A percentile compares a stretch with the other conserved stretches of the same genome.
phyloP scores from a whole-genome alignment of 1,140 invertebrate species.

The Eueides isabella region DNA sequence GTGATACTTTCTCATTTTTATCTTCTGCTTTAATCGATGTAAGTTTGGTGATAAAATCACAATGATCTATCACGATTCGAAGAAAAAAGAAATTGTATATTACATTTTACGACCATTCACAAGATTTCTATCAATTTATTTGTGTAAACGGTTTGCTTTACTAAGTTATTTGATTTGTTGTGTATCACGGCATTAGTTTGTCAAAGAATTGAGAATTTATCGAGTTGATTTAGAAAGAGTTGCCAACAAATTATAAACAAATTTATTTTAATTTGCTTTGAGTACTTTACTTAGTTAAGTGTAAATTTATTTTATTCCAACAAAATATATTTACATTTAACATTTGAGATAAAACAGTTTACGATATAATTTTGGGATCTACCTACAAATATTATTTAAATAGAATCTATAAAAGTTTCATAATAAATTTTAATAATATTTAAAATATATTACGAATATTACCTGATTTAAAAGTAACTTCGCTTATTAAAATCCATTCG shows the following conservation, averaged over 20 bases:
- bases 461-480: constrained; percentile 92
- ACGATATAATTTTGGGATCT: not conserved
- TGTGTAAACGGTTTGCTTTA: not conserved
- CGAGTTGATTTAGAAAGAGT: not conserved
- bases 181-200: not conserved
- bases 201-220: not conserved
- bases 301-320: not conserved
- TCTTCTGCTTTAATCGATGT: not conserved
- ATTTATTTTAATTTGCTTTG: not conserved
- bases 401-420: no score
- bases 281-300: no score
- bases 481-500: constrained; percentile 95
- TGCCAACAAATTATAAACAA: constrained; percentile 3
- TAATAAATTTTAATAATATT: no score
- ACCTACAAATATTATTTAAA: not conserved
- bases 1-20: not conserved
- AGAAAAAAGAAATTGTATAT: not conserved
- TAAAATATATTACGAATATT: constrained; percentile 79
- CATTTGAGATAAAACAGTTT: not conserved
- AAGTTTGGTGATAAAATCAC: not conserved
- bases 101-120: not conserved
- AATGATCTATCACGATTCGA: not conserved
- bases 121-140: not conserved
- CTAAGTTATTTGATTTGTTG: not conserved
- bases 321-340: not conserved